Base-by-base conservation (phyloP, 2,797 vertebrate species). In the Helicolenus hilgendorfi region DNA sequence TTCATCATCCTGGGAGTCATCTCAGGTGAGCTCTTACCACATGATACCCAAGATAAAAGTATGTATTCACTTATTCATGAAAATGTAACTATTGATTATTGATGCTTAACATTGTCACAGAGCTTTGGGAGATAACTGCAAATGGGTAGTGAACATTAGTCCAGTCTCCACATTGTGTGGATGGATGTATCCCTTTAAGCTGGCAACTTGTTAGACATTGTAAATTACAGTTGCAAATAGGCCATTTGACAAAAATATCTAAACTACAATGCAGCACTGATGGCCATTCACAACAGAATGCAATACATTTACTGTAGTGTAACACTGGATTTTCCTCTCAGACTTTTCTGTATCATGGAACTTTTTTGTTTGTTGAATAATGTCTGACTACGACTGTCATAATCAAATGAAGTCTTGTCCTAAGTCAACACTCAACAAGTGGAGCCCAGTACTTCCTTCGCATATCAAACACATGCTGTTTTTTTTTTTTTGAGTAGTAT, bases 1-100 rank as follows among this genome's bases (percentile, higher is more conserved):
- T 20, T 63, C 18, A 68, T 83, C 64, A 18, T 83, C 55, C 41
- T 85, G 31, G 67, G 72, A 67, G 26, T 49, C 59, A 13, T 85
- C 38, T 49, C 76, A 83, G 79, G 84, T 89, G 24, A 86, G 83
- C 4, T 33, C 7, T 70, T 18, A n/a, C 0, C 6, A 9, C 1
- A 22, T 31, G 9, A 73, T 26, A 58, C 11, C 1, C 0, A 8
- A 22, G 36, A 14, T 20, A 59, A 11, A 58, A 62, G 8, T n/a
- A 0, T 33, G 3, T n/a, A 13, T 70, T 62, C 1, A 33, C 10
- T 53, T 69, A 18, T 49, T 53, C 1, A 7, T 62, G 1, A 4
- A 62, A n/a, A 24, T 4, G 5, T 26, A 8, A 10, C 22, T 20
- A 53, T 20, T 0, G 45, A 20, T 20, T 20, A 53, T 53, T 53